Percentiles rank a stretch among this genome's conserved stretches.
Conservation (phyloP, 2,888 invertebrate species). For the Chalcis sispes region DNA sequence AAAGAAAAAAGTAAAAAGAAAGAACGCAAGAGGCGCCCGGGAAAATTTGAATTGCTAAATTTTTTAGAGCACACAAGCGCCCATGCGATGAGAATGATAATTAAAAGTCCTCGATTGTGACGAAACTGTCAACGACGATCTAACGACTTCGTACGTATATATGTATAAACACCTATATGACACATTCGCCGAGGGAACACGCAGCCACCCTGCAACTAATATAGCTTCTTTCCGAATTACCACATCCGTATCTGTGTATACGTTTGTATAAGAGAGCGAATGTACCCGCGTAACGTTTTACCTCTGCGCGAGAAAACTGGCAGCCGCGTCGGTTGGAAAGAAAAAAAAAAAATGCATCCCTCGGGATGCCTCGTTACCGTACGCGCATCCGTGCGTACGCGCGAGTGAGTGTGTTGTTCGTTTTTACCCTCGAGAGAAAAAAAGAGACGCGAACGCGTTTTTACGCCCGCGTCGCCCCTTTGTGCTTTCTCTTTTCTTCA, state of each 20-base stretch:
- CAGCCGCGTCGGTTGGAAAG: too few species aligned
- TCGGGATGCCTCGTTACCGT: too few species aligned
- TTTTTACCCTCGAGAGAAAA: conserved; percentile 6
- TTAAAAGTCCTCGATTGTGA: conserved; percentile 48
- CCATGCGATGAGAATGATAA: conserved; percentile 36
- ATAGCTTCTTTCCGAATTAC: background rate
- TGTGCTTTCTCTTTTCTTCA: too few species aligned
- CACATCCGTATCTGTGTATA: background rate
- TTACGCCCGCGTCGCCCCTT: too few species aligned
- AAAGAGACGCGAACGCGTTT: too few species aligned
- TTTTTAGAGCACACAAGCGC: background rate
- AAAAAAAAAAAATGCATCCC: too few species aligned
- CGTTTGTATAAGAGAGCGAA: too few species aligned
- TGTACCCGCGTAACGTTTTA: too few species aligned
- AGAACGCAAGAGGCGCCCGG: background rate
- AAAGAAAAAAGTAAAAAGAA: background rate
- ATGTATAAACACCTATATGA: too few species aligned
- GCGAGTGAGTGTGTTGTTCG: background rate
- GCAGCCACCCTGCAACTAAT: conserved; percentile 8
- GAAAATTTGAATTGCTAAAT: conserved; percentile 15
- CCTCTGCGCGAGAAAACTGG: too few species aligned
- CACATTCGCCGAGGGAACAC: background rate
- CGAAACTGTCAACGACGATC: conserved; percentile 23
- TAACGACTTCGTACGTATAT: background rate
- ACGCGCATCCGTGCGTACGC: background rate